Percentiles rank a stretch among this genome's conserved stretches.
Evolutionary conservation across 1,140 invertebrate genomes (phyloP).

Genomic region (Notospermus geniculatus): DNA sequence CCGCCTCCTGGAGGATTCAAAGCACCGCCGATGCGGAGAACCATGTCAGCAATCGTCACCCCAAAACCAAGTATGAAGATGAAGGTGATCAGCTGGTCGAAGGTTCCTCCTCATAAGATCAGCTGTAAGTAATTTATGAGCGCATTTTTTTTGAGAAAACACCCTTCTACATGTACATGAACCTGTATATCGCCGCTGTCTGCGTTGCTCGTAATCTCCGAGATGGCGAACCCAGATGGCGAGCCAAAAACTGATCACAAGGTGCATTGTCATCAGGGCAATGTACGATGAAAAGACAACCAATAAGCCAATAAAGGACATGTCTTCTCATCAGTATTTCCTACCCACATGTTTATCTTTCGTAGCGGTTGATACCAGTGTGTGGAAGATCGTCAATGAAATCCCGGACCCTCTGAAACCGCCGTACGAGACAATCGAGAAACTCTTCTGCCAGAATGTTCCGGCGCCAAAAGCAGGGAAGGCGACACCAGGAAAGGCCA

Average conservation of each 20-base stretch:
- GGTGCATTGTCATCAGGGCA: no score
- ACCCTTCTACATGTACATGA: no score
- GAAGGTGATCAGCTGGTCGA: constrained; percentile 50
- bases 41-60: not conserved
- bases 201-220: no score
- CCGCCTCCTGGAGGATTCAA: constrained; percentile 15
- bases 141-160: no score
- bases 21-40: not conserved
- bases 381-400: constrained; percentile 11
- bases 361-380: not conserved
- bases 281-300: no score
- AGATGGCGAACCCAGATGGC: no score
- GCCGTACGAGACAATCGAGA: constrained; percentile 66
- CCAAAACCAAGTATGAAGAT: constrained; percentile 49
- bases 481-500: not conserved
- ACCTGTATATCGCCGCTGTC: no score
- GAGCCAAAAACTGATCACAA: no score
- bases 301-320: no score
- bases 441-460: constrained; percentile 3
- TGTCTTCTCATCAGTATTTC: no score
- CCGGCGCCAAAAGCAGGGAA: not conserved
- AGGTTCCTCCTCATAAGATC: constrained; percentile 47
- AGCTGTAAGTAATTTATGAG: constrained; percentile 39
- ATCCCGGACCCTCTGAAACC: constrained; percentile 26
- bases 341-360: no score